Base-by-base conservation (phyloP, 2,888 invertebrate species). In the Mimumesa dahlbomi region DNA sequence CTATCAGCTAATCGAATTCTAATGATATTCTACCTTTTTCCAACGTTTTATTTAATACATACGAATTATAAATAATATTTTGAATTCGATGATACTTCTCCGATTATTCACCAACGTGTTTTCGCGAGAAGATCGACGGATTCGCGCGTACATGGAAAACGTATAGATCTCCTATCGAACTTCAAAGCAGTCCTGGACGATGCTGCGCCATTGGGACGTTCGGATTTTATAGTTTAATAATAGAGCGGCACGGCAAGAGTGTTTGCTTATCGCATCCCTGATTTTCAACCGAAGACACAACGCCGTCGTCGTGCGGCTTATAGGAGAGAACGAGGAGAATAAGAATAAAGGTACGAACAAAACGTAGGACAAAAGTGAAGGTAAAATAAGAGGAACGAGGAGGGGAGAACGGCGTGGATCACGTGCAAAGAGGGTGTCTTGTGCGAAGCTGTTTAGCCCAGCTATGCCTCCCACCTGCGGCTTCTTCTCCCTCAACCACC, bases 251-350 rank as follows among this genome's bases (percentile, higher is more conserved):
- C 22, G 57, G 66, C 50, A 69, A 75, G 77, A 79, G 77, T 85
- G 84, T 85, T 85, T 85, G 83, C 85, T 85, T 84, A 85, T 85
- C 84, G 83, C 70, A 69, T 77, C 74, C 75, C 71, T 71, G 77
- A 80, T 81, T 79, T 65, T 65, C 59, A 58, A 38, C 45, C 75
- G 72, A 69, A 79, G 73, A 81, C 75, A 75, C 64, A 78, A 61
- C 48, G 63, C 48, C 69, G 67, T 65, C 65, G 61, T 61, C 63
- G 59, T 49, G 61, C 66, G 63, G 67, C 52, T 69, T 63, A 49
- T 54, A 50, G 36, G 53, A 34, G 62, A 43, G 34, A 59, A 45
- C 36, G 38, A 18, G 34, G n/a, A 42, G 58, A 43, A 53, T 53
- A 40, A 52, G 63, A 58, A 34, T 16, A 36, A 50, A 65, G 52